Conservation (phyloP, 2,888 invertebrate species). For the Ophion ventricosus region DNA sequence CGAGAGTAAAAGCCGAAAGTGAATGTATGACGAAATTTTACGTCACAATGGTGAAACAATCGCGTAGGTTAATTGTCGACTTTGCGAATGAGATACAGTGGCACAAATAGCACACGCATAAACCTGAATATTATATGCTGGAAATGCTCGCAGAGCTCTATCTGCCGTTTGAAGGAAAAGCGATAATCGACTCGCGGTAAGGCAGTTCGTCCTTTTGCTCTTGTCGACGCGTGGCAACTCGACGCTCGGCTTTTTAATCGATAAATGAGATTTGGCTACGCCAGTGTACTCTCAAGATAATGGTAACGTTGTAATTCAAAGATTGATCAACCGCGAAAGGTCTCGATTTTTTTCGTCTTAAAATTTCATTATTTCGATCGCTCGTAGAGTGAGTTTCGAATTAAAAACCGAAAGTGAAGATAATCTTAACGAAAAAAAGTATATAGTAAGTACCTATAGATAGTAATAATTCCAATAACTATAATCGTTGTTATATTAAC, state of each 20-base stretch:
- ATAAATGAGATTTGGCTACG: conserved; percentile 30
- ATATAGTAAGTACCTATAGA: no score
- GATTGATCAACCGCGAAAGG: not conserved
- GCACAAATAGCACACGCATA: not conserved
- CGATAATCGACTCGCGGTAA: conserved; percentile 71
- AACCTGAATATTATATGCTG: conserved; percentile 3
- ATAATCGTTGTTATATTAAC: not conserved
- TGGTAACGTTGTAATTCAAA: not conserved
- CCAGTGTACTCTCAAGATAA: conserved; percentile 55
- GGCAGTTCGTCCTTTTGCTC: conserved; percentile 69
- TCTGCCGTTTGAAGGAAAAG: conserved; percentile 59
- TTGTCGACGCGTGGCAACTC: conserved; percentile 63
- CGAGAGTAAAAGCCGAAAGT: not conserved
- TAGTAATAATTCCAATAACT: no score
- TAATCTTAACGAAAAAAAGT: not conserved
- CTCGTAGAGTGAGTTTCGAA: not conserved
- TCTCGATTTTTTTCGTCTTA: not conserved
- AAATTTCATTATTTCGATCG: not conserved
- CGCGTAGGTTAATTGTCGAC: conserved; percentile 46
- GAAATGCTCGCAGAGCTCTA: conserved; percentile 48
- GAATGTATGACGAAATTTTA: not conserved
- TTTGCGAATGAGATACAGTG: conserved; percentile 37
- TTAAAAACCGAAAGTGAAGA: not conserved
- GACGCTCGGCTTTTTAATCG: conserved; percentile 61
- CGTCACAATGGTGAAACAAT: conserved; percentile 26